Percentiles rank a stretch among this genome's conserved stretches.
Evolutionary conservation across 2,797 vertebrate genomes (phyloP).

Genomic region (Antennarius maculatus): DNA sequence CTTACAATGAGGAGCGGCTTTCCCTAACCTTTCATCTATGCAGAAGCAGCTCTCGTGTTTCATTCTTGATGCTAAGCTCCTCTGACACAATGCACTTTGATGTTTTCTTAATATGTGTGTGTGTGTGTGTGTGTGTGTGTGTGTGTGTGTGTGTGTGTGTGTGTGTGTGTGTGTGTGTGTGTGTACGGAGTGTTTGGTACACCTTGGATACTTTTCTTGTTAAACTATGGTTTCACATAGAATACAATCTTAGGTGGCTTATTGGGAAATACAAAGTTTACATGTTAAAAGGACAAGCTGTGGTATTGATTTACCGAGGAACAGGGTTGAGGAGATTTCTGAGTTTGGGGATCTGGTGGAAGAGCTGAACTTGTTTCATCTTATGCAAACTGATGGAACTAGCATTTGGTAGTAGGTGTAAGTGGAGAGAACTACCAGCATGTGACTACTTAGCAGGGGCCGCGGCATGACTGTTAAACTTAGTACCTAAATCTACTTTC

Average conservation of each 20-base stretch:
- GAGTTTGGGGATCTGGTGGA: neutral
- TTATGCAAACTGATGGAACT: no score
- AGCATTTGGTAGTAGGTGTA: no score
- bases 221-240: slow-evolving; percentile 29
- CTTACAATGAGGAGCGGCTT: slow-evolving; percentile 74
- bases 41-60: slow-evolving; percentile 76
- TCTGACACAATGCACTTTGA: slow-evolving; percentile 73
- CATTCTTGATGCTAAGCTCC: slow-evolving; percentile 73
- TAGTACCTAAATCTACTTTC: no score
- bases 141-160: no score
- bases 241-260: slow-evolving; percentile 17
- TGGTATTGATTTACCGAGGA: no score
- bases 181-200: slow-evolving; percentile 16
- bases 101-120: slow-evolving; percentile 15
- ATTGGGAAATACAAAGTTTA: slow-evolving; percentile 8
- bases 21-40: slow-evolving; percentile 76
- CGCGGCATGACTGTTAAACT: no score
- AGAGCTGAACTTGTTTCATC: no score
- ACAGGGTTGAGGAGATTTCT: no score
- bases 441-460: no score
- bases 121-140: neutral
- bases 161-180: no score
- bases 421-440: no score
- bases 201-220: slow-evolving; percentile 24
- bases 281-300: slow-evolving; percentile 8